Evolutionary conservation across 2,888 invertebrate genomes (phyloP).

Genomic region (Mesorhabditis spiculigera): DNA sequence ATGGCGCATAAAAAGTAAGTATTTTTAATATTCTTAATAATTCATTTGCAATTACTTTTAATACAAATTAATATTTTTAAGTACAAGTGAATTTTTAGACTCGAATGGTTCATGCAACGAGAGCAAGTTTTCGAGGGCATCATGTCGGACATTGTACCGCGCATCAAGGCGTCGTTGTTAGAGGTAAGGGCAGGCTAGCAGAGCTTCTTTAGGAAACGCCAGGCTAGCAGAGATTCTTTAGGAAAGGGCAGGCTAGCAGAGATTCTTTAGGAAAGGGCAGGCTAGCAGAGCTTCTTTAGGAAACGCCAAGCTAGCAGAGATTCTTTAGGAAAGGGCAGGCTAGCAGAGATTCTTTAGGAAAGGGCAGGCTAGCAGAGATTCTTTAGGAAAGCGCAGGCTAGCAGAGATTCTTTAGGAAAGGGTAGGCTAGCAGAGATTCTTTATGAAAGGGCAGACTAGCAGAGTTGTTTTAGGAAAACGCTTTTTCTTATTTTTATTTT

Average conservation of each 20-base stretch:
- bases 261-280: too few species aligned
- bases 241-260: too few species aligned
- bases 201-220: neutral
- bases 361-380: too few species aligned
- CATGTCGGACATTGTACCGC: conserved; percentile 35
- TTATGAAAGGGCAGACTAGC: neutral
- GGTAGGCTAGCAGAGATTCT: too few species aligned
- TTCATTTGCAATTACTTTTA: conserved; percentile 6
- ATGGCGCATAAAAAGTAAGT: conserved; percentile 33
- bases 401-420: neutral
- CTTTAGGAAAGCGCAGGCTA: neutral
- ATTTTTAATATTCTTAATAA: neutral
- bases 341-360: too few species aligned
- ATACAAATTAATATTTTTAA: neutral
- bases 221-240: too few species aligned
- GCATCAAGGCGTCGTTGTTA: conserved; percentile 35
- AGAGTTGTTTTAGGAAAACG: neutral
- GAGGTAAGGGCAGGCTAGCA: conserved; percentile 20
- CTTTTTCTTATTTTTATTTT: neutral
- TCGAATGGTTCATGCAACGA: conserved; percentile 47
- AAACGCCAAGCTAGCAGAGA: too few species aligned
- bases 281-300: too few species aligned
- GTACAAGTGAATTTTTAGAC: conserved; percentile 19
- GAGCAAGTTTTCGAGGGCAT: conserved; percentile 35
- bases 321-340: too few species aligned